These are phyloP conservation scores for Agelas oroides DNA, from an alignment of 37 sponge, comb jelly and placozoan genomes.

Conservation along the genomic window DNA sequence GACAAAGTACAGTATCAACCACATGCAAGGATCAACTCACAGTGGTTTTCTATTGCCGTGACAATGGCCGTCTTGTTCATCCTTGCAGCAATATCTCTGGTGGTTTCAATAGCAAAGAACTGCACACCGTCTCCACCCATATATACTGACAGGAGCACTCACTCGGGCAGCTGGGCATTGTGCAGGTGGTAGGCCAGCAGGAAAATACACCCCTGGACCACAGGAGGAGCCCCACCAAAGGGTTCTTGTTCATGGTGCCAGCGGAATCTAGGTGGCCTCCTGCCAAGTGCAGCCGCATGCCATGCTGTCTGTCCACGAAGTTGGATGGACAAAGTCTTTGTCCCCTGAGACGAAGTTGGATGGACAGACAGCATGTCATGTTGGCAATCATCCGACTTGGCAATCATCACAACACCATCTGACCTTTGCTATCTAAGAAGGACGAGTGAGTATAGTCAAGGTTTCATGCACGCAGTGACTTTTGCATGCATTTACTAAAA, in stretches of 20 bases:
- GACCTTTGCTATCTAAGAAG: too few relatives aligned
- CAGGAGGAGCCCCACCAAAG: not conserved
- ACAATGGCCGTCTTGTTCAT: conserved; percentile 23
- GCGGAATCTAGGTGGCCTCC: not conserved
- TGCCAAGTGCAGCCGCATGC: conserved; percentile 39
- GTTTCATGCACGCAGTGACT: too few relatives aligned
- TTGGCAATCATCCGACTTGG: too few relatives aligned
- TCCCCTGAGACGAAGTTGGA: too few relatives aligned
- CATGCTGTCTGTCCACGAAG: conserved; percentile 35
- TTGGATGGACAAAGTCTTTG: too few relatives aligned
- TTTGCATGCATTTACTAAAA: too few relatives aligned
- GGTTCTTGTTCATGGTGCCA: not conserved
- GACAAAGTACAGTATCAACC: too few relatives aligned
- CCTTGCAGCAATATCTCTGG: conserved; percentile 43
- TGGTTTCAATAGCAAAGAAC: conserved; percentile 3
- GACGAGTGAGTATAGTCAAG: too few relatives aligned
- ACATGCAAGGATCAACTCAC: conserved; percentile 22
- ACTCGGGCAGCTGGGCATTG: conserved; percentile 20
- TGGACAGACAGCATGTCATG: too few relatives aligned
- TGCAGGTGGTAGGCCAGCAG: conserved; percentile 13
- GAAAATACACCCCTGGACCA: conserved; percentile 3
- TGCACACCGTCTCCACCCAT: conserved; percentile 30
- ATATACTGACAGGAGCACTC: conserved; percentile 23
- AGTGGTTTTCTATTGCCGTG: conserved; percentile 29
- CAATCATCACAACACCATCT: too few relatives aligned